These are phyloP conservation scores for Zaprionus taronus DNA, from an alignment of 1,140 invertebrate genomes.

Conservation along the genomic window DNA sequence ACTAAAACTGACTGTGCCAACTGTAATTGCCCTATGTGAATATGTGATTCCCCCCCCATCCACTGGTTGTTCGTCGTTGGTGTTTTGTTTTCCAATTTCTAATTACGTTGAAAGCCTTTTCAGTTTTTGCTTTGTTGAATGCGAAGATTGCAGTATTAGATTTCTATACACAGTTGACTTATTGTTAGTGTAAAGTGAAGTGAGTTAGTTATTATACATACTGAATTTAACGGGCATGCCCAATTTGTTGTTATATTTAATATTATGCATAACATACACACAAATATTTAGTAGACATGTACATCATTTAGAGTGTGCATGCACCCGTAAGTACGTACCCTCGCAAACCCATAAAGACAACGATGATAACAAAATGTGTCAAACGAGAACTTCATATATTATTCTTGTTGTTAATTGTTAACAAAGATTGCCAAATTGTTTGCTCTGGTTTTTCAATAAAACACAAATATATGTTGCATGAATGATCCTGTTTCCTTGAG, in stretches of 20 bases:
- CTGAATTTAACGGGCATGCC: constrained; percentile 66
- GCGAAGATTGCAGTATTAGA: constrained; percentile 75
- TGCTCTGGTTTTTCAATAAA: constrained; percentile 50
- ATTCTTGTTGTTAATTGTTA: constrained; percentile 54
- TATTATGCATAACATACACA: constrained; percentile 11
- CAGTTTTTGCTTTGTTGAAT: constrained; percentile 39
- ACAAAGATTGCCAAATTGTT: constrained; percentile 63
- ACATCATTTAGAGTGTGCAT: constrained; percentile 16
- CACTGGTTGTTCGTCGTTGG: background rate
- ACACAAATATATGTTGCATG: constrained; percentile 52
- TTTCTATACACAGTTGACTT: constrained; percentile 48
- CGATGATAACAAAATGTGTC: constrained; percentile 9
- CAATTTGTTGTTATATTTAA: constrained; percentile 54
- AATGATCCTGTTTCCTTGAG: constrained; percentile 6
- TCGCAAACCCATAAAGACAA: constrained; percentile 70
- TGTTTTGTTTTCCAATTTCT: constrained; percentile 43
- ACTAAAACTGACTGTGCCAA: constrained; percentile 45
- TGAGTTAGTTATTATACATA: constrained; percentile 47
- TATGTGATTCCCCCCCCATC: constrained; percentile 64
- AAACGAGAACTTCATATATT: constrained; percentile 32
- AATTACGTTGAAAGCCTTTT: constrained; percentile 38
- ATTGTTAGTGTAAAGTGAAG: constrained; percentile 55
- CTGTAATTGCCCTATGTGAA: constrained; percentile 40
- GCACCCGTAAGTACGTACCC: constrained; percentile 43
- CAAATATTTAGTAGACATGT: constrained; percentile 34